Conservation (phyloP, 2,888 invertebrate species). For the Ochropleura plecta region DNA sequence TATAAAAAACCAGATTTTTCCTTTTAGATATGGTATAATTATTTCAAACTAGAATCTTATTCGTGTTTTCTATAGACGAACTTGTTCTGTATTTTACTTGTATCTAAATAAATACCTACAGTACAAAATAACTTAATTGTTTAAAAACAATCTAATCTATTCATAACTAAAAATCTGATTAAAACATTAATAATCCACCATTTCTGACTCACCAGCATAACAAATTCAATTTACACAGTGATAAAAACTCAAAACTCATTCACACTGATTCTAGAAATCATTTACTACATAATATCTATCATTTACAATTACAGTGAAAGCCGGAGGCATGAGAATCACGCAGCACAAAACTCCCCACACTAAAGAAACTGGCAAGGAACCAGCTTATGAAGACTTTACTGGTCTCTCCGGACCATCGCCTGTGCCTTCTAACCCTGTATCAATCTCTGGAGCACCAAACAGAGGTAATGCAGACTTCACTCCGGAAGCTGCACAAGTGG, state of each 20-base stretch:
- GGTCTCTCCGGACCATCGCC: slow-evolving; percentile 93
- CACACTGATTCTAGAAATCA: background rate
- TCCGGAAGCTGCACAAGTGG: slow-evolving; percentile 96
- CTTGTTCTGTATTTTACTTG: background rate
- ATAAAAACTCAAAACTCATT: background rate
- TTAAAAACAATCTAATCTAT: background rate
- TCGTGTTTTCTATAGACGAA: background rate
- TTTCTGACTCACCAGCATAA: background rate
- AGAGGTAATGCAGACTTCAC: slow-evolving; percentile 96
- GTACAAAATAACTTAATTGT: background rate
- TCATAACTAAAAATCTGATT: background rate
- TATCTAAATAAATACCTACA: background rate
- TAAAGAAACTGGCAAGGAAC: slow-evolving; percentile 90
- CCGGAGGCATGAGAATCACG: slow-evolving; percentile 97
- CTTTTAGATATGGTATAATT: background rate
- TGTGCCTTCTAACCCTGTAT: slow-evolving; percentile 94
- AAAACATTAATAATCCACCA: background rate
- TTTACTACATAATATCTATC: background rate
- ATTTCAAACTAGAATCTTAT: slow-evolving; percentile 2
- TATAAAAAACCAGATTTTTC: background rate
- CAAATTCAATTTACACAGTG: background rate
- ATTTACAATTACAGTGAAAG: slow-evolving; percentile 93
- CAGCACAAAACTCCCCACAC: slow-evolving; percentile 95
- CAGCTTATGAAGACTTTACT: slow-evolving; percentile 93
- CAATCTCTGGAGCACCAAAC: slow-evolving; percentile 95